These are phyloP conservation scores for Galerucella pusilla DNA, from an alignment of 2,888 invertebrate genomes.

Conservation along the genomic window DNA sequence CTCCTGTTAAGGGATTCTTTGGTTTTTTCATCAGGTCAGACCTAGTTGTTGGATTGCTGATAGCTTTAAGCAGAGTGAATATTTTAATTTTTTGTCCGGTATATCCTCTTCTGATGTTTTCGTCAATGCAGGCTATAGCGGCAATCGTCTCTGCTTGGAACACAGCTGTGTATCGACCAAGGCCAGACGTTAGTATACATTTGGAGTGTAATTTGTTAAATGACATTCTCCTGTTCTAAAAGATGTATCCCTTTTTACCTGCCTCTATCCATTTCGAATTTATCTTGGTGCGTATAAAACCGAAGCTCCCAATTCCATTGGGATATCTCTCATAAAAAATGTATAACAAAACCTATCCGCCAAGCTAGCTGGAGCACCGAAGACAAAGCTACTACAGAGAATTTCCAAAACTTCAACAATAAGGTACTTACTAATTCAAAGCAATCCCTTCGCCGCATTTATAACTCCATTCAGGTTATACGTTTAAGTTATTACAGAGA, in stretches of 20 bases:
- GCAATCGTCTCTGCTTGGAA: no score
- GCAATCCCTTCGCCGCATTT: constrained; percentile 18
- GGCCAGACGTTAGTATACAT: no score
- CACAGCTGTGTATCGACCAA: no score
- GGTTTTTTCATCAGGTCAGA: no score
- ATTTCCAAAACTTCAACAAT: constrained; percentile 21
- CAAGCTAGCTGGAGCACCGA: constrained; percentile 8
- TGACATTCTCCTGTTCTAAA: no score
- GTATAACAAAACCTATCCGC: constrained; percentile 5
- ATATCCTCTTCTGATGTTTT: no score
- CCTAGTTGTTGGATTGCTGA: no score
- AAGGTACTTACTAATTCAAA: constrained; percentile 20
- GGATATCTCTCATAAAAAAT: constrained; percentile 17
- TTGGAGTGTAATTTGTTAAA: no score
- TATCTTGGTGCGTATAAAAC: not conserved
- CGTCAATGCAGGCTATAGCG: no score
- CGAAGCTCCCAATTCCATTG: not conserved
- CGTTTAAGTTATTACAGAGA: constrained; percentile 19
- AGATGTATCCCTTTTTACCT: not conserved
- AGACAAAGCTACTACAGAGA: constrained; percentile 16
- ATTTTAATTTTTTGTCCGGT: no score
- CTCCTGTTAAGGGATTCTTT: no score
- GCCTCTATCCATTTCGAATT: not conserved
- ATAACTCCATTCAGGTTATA: constrained; percentile 20
- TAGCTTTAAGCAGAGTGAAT: no score